Percentiles rank a stretch among this genome's conserved stretches.
phyloP scores from a whole-genome alignment of 1,140 invertebrate species.

The Araneus ventricosus region DNA sequence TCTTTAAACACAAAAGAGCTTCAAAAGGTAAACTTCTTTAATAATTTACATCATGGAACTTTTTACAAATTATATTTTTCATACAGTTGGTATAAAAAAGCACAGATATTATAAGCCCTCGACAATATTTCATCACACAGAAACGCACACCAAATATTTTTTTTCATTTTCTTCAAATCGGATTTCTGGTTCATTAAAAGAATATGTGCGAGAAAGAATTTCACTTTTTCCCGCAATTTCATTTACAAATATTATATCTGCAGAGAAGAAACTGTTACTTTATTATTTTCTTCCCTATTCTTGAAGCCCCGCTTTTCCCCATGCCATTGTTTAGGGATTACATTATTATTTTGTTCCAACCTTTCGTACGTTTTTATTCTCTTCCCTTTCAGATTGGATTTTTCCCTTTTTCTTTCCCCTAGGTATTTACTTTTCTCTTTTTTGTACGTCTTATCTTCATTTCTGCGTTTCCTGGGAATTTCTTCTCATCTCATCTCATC shows the following conservation, averaged over 20 bases:
- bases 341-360: neutral
- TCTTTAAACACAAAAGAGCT: no score
- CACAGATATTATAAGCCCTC: neutral
- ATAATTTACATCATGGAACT: no score
- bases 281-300: neutral
- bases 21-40: no score
- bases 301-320: neutral
- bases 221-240: neutral
- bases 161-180: neutral
- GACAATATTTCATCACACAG: neutral
- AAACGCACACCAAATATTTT: neutral
- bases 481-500: neutral
- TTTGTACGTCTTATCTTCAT: neutral
- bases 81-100: no score
- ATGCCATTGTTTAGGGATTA: neutral
- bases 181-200: neutral
- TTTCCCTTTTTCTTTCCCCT: neutral
- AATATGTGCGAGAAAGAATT: neutral
- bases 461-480: neutral
- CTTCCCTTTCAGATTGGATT: neutral
- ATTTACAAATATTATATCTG: neutral
- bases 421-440: neutral
- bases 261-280: neutral
- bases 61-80: no score
- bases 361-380: neutral